Base-by-base conservation (phyloP, 2,888 invertebrate species). In the Sicus ferrugineus region DNA sequence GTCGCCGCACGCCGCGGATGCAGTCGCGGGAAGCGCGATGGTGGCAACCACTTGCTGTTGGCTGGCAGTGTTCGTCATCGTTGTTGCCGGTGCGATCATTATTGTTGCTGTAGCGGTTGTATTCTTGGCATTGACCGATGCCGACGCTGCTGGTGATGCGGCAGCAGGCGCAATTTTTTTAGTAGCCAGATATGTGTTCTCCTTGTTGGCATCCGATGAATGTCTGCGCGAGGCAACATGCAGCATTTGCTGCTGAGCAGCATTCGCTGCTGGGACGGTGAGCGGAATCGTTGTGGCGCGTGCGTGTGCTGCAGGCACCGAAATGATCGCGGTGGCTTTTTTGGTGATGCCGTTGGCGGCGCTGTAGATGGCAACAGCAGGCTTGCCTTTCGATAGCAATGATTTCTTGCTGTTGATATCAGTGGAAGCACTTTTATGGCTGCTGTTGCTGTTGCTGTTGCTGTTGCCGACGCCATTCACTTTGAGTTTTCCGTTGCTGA, bases 131-230 rank as follows among this genome's bases (percentile, higher is more conserved):
- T 54, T 61, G 64, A 75, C 73, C 70, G 75, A 72, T 71, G 71
- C 70, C 64, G 70, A 30, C 61, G 69, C 63, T 69, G 38, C 58
- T 31, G 46, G 70, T 9, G 65, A 64, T n/a, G 72, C 63, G 21
- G 70, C 67, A 7, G n/a, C 50, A 28, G 74, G 67, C 59, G 72
- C 42, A 64, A 75, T 74, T 70, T 82, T 82, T 76, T 82, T 83
- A 0, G 81, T 82, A 50, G 81, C 77, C 69, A 82, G 78, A 74
- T 79, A 84, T 52, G 82, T 83, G 71, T 84, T 84, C 74, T 83
- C 84, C 72, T 84, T 83, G 69, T 83, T 84, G 69, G 83, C 82
- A 67, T 83, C 82, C 59, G 81, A 79, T 63, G 77, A 76, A 52
- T 82, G 79, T 52, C 83, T 81, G 62, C 75, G 73, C 34, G 71